Conservation (phyloP, 2,113 vertebrate genomes). For the Mionectes macconnelli region DNA sequence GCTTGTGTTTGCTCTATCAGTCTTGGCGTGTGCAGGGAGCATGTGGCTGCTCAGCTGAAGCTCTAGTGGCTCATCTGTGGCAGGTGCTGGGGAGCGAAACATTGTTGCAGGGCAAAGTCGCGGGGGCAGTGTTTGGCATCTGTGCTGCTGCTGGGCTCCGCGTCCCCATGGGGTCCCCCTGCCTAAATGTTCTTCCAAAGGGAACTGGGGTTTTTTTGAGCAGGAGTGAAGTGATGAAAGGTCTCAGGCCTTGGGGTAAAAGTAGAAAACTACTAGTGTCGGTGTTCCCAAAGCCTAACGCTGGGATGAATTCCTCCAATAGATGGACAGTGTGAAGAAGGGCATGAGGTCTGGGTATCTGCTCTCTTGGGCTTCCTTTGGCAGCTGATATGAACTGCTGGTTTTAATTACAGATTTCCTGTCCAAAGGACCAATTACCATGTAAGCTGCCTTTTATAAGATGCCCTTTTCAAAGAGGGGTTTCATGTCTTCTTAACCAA, state of each 20-base stretch:
- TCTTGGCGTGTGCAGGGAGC: background rate
- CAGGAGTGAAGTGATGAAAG: background rate
- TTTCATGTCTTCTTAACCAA: background rate
- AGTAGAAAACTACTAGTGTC: background rate
- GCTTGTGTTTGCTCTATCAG: background rate
- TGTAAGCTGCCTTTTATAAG: background rate
- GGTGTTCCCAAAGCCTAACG: background rate
- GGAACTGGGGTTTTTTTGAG: background rate
- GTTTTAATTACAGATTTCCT: background rate
- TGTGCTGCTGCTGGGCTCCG: background rate
- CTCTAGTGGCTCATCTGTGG: background rate
- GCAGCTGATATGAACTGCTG: background rate
- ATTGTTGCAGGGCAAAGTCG: background rate
- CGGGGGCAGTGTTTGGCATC: background rate
- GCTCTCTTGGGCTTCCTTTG: background rate
- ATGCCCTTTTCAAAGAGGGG: background rate
- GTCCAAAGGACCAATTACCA: background rate
- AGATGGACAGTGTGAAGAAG: background rate
- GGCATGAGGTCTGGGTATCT: background rate
- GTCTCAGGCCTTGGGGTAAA: background rate
- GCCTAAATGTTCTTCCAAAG: background rate
- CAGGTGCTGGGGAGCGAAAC: background rate
- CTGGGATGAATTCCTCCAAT: background rate
- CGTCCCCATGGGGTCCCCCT: background rate
- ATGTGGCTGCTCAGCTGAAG: background rate